Percentiles rank a stretch among this genome's conserved stretches.
Evolutionary conservation across 2,113 vertebrate species (phyloP).

Genomic region (Puffinus mauretanicus): DNA sequence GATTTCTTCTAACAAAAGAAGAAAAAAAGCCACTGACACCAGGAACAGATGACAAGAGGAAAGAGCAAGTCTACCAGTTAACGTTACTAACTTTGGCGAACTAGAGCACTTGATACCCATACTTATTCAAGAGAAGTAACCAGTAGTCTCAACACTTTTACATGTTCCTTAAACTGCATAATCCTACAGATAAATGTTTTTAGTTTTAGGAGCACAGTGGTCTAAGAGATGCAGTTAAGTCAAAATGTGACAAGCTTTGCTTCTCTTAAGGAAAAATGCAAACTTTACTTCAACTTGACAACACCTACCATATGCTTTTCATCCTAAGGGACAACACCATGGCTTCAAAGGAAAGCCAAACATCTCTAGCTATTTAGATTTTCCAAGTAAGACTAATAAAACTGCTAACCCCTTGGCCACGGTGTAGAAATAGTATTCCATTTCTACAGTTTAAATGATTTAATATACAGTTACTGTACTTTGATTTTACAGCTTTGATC

Average conservation of each 20-base stretch:
- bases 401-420: background rate
- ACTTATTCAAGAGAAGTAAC: background rate
- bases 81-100: background rate
- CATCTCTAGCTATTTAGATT: background rate
- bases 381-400: background rate
- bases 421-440: background rate
- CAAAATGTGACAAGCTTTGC: background rate
- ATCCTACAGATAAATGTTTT: background rate
- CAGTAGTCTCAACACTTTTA: background rate
- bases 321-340: background rate
- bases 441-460: background rate
- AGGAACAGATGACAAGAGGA: background rate
- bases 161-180: background rate
- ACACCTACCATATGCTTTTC: background rate
- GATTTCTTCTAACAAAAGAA: conserved; percentile 88
- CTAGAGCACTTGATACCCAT: background rate
- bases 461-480: background rate
- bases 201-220: background rate
- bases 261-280: background rate
- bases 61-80: background rate
- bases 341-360: background rate
- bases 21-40: conserved; percentile 3
- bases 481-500: background rate
- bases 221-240: background rate
- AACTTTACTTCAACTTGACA: background rate